Percentiles rank a stretch among this genome's conserved stretches.
Conservation (phyloP, 1,140 invertebrate species). For the Antheraea mylitta region DNA sequence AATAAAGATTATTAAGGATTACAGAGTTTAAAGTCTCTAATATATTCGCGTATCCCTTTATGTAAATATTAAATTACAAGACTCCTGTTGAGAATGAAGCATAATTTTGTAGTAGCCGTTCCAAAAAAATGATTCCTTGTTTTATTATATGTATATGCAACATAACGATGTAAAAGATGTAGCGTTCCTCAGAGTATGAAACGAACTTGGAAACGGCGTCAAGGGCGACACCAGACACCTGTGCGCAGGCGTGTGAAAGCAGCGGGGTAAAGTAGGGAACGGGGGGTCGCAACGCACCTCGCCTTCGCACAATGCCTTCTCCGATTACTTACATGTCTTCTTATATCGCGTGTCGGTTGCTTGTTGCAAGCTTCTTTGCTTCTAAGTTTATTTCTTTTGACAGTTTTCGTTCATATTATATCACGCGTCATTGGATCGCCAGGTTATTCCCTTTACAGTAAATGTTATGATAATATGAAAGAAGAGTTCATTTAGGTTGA, state of each 20-base stretch:
- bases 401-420: conserved; percentile 44
- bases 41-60: too few relatives aligned
- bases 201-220: conserved; percentile 63
- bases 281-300: conserved; percentile 61
- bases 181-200: conserved; percentile 28
- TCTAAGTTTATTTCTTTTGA: conserved; percentile 62
- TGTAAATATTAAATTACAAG: not conserved
- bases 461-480: not conserved
- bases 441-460: conserved; percentile 23
- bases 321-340: conserved; percentile 71
- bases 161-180: conserved; percentile 24
- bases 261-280: conserved; percentile 26
- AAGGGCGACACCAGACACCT: conserved; percentile 75
- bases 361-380: conserved; percentile 59
- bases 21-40: too few relatives aligned
- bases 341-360: conserved; percentile 69
- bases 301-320: conserved; percentile 70
- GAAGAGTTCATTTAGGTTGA: not conserved
- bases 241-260: conserved; percentile 73
- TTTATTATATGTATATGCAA: not conserved
- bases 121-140: not conserved
- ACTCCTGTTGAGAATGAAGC: not conserved
- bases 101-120: not conserved
- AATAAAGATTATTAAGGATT: too few relatives aligned
- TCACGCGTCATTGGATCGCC: conserved; percentile 50